Conservation (phyloP, 2,113 vertebrate genomes). For the Cephalopholis sonnerati region DNA sequence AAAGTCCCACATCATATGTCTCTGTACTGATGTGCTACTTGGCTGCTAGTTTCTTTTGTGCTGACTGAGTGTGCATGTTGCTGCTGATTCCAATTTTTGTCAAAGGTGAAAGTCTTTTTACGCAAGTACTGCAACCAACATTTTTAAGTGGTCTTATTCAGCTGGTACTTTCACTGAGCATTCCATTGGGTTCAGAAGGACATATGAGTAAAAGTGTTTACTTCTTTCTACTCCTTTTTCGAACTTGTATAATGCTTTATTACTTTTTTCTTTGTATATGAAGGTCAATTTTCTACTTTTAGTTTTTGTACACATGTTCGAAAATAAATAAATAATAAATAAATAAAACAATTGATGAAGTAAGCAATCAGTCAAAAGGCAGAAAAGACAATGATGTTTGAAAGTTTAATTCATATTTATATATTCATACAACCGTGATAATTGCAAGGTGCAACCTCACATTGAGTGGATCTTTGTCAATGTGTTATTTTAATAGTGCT, state of each 20-base stretch:
- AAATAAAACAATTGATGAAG: neutral
- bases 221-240: too few species aligned
- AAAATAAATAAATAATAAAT: too few species aligned
- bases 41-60: conserved; percentile 7
- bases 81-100: neutral
- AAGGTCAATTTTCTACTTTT: too few species aligned
- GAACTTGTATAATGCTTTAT: too few species aligned
- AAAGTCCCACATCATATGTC: neutral
- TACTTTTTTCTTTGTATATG: too few species aligned
- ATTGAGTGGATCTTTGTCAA: neutral
- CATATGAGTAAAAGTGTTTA: neutral
- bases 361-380: neutral
- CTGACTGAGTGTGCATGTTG: neutral
- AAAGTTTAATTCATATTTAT: neutral
- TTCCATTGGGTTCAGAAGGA: neutral
- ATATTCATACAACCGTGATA: neutral
- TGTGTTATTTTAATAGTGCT: too few species aligned
- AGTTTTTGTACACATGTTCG: too few species aligned
- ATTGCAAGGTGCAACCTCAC: neutral
- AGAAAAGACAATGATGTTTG: neutral
- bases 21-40: neutral
- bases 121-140: neutral
- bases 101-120: neutral
- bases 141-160: neutral
- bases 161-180: neutral